A percentile compares a stretch with the other conserved stretches of the same genome.
phyloP scores from a whole-genome alignment of 2,888 invertebrate species.

The Morpho achilles region DNA sequence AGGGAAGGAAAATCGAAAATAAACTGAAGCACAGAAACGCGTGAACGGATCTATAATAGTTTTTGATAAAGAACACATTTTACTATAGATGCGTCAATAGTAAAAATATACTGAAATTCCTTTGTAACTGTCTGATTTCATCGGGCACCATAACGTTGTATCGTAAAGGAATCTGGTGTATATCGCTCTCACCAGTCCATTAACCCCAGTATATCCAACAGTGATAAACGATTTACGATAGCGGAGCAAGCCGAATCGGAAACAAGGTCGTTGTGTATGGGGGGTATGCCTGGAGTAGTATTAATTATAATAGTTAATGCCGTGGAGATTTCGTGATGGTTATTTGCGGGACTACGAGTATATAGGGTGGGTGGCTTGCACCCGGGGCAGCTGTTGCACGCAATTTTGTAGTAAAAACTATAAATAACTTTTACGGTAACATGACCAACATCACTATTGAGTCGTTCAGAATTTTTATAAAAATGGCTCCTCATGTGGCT shows the following conservation, averaged over 20 bases:
- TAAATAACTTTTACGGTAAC: not conserved
- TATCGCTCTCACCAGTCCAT: slow-evolving; percentile 57
- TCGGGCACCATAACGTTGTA: slow-evolving; percentile 12
- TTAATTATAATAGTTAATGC: slow-evolving; percentile 59
- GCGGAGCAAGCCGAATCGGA: slow-evolving; percentile 61
- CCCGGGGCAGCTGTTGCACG: slow-evolving; percentile 50
- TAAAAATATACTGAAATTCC: slow-evolving; percentile 9
- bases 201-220: slow-evolving; percentile 49
- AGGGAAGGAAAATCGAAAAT: too few relatives aligned
- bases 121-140: slow-evolving; percentile 3
- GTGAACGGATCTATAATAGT: too few relatives aligned
- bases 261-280: slow-evolving; percentile 66
- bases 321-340: slow-evolving; percentile 49
- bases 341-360: slow-evolving; percentile 50
- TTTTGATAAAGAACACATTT: too few relatives aligned
- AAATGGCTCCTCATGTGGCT: too few relatives aligned
- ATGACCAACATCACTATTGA: not conserved
- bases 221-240: slow-evolving; percentile 70
- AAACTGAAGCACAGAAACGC: too few relatives aligned
- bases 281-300: slow-evolving; percentile 59
- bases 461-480: not conserved
- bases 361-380: slow-evolving; percentile 44
- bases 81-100: not conserved
- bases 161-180: slow-evolving; percentile 45
- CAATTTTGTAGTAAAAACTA: slow-evolving; percentile 9